Evolutionary conservation across 2,888 invertebrate genomes (phyloP).

Genomic region (Phyllotreta cruciferae): DNA sequence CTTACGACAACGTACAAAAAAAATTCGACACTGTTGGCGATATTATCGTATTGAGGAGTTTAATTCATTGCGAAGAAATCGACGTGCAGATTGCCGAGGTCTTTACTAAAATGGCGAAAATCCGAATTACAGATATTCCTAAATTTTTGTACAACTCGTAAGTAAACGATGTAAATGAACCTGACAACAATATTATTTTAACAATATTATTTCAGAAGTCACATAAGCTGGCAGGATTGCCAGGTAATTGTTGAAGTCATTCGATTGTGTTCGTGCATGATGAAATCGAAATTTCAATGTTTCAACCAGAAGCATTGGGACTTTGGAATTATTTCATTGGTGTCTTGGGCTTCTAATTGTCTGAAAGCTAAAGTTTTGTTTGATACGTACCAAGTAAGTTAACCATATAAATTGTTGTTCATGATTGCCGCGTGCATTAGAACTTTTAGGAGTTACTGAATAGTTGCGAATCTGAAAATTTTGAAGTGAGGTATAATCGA

Average conservation of each 20-base stretch:
- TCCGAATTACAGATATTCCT: conserved; percentile 46
- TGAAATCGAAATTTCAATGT: conserved; percentile 49
- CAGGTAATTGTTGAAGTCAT: conserved; percentile 59
- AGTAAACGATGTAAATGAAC: conserved; percentile 11
- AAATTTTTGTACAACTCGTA: conserved; percentile 47
- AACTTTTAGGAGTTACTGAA: too few relatives aligned
- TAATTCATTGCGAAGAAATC: conserved; percentile 51
- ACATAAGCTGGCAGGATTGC: conserved; percentile 53
- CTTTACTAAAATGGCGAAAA: conserved; percentile 48
- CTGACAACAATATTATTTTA: background rate
- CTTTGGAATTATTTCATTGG: conserved; percentile 73
- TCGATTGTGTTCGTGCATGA: conserved; percentile 55
- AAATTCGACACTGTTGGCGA: conserved; percentile 44
- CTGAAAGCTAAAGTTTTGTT: conserved; percentile 57
- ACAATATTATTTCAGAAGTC: conserved; percentile 44
- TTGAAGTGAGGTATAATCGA: too few relatives aligned
- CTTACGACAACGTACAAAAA: conserved; percentile 46
- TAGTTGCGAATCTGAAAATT: too few relatives aligned
- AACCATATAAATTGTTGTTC: too few relatives aligned
- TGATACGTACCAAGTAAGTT: conserved; percentile 64
- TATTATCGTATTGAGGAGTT: conserved; percentile 48
- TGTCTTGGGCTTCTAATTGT: conserved; percentile 70
- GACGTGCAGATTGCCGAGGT: conserved; percentile 55
- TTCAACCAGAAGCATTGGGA: conserved; percentile 71
- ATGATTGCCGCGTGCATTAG: too few relatives aligned